Evolutionary conservation across 64 coral and sea anemone genomes (phyloP), one percentile per base, ranked within the genome.

Genomic region (Actinia tenebrosa): DNA sequence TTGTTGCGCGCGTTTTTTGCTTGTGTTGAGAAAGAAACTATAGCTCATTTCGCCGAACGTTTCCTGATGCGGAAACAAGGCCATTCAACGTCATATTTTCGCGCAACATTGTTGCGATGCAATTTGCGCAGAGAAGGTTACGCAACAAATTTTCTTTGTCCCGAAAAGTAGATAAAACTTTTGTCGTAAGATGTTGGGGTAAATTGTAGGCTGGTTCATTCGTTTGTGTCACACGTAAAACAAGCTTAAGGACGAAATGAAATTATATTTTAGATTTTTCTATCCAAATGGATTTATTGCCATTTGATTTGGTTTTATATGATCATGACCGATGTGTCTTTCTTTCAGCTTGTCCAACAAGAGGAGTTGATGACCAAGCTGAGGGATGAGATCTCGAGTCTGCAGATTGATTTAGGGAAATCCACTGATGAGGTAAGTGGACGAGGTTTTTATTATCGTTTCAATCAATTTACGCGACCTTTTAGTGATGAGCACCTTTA

Each of bases 301-400:
- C 20, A n/a, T 15, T 27, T 42, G 11, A 10, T 75, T 5, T 30
- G 47, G 47, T 50, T 50, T 50, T 50, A 50, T 37, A 37, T 50
- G 47, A 8, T 50, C 47, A 50, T 42, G 10, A 42, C 10, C 10
- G 11, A 5, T 42, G 26, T 42, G 22, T 86, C 60, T 86, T 50
- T 64, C 77, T 47, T 63, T 27, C 54, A 90, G 97, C 91, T 96
- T 63, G 94, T 96, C 27, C 91, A 87, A 37, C 94, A 96, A 77
- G 94, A 96, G 71, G 91, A 93, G 78, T 86, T 96, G 18, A 96
- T 96, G 94, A 86, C 88, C 42, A 92, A 87, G 75, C 84, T 96
- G 60, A 91, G 94, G 19, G 91, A 96, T 44, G 91, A 96, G 82
- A 93, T 96, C 42, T 90, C 94, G 2, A 84, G 60, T 17, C 63